Percentiles rank a stretch among this genome's conserved stretches.
Evolutionary conservation across 2,797 vertebrate genomes (phyloP).

Genomic region (Tragelaphus eurycerus): DNA sequence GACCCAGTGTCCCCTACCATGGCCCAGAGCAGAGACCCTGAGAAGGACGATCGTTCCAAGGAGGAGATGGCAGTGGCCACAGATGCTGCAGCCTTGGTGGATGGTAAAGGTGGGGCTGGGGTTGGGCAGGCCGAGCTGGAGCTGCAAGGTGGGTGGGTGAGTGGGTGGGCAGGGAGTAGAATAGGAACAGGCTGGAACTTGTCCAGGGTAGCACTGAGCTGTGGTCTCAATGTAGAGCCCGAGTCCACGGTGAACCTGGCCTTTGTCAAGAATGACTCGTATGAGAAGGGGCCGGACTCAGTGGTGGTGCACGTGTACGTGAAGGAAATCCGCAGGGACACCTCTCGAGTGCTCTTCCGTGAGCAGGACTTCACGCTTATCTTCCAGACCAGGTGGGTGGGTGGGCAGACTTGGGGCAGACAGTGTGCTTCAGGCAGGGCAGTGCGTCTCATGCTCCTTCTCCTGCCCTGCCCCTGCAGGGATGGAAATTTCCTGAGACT

Average conservation of each 20-base stretch:
- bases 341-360: constrained; percentile 93
- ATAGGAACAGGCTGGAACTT: neutral
- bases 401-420: neutral
- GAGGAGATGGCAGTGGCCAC: constrained; percentile 87
- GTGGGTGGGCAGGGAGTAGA: neutral
- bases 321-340: constrained; percentile 93
- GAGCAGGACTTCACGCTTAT: constrained; percentile 98
- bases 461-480: constrained; percentile 80
- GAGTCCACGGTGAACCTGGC: constrained; percentile 94
- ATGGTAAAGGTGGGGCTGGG: constrained; percentile 84
- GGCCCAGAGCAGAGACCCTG: constrained; percentile 65
- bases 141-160: neutral
- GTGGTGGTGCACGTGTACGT: constrained; percentile 98
- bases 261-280: constrained; percentile 94
- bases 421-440: no score
- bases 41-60: constrained; percentile 88
- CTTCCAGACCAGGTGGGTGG: constrained; percentile 94
- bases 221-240: constrained; percentile 79
- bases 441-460: neutral
- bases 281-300: constrained; percentile 97
- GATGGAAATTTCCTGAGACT: constrained; percentile 93
- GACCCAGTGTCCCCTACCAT: constrained; percentile 40
- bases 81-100: constrained; percentile 83
- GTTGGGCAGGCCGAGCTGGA: neutral
- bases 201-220: neutral